Base-by-base conservation (phyloP, 2,888 invertebrate species). In the Hemicrepidius hirtus region DNA sequence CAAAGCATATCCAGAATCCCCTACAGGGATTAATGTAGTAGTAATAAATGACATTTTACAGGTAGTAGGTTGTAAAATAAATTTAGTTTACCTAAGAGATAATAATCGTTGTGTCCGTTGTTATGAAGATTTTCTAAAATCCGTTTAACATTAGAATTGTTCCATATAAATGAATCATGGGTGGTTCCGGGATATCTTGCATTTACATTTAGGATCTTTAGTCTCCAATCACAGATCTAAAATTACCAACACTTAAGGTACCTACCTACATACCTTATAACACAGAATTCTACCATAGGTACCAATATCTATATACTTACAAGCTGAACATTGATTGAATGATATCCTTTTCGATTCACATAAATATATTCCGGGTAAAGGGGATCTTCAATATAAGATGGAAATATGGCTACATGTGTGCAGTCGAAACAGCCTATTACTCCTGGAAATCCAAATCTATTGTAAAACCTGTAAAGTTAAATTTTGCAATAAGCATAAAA, bases 321-420 rank as follows among this genome's bases (percentile, higher is more conserved):
- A 73, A 81, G 37, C 68, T 81, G 80, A 28, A 80, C 79, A 75
- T 82, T 81, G 16, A 81, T 71, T 4, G 79, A 81, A 75, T 80
- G 80, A 72, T 80, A 80, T n/a, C n/a, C n/a, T n/a, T n/a, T n/a
- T n/a, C n/a, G n/a, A n/a, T n/a, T n/a, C n/a, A n/a, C n/a, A n/a
- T 35, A 68, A 73, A 73, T 80, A 80, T 21, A 80, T n/a, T n/a
- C n/a, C n/a, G n/a, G n/a, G n/a, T n/a, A n/a, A n/a, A n/a, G n/a
- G n/a, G n/a, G n/a, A n/a, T n/a, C n/a, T n/a, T n/a, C n/a, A 82
- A 80, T 12, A 79, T 80, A 9, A 82, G 76, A 73, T 82, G 80
- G 1, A 80, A 80, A 32, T 79, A 80, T 68, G 80, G n/a, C n/a
- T n/a, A n/a, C n/a, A n/a, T n/a, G n/a, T n/a, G n/a, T n/a, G n/a